A percentile compares a stretch with the other conserved stretches of the same genome.
Conservation (phyloP, 2,888 invertebrate genomes). For the Dichetophora obliterata region DNA sequence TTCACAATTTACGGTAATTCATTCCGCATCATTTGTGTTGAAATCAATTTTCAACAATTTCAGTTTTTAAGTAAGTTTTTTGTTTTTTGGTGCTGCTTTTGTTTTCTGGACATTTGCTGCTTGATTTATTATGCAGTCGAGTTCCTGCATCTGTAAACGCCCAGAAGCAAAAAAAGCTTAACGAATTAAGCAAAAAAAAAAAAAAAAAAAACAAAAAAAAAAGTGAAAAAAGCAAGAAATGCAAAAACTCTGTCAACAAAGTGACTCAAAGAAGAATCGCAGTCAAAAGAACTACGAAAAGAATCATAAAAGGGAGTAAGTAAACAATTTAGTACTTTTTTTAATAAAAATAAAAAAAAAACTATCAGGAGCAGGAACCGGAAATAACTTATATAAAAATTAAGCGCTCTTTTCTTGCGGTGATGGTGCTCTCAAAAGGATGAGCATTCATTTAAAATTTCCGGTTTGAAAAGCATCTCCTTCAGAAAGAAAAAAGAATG, state of each 20-base stretch:
- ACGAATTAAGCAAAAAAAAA: background rate
- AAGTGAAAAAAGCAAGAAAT: background rate
- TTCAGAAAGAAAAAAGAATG: too few relatives aligned
- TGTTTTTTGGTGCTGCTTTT: background rate
- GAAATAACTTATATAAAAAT: background rate
- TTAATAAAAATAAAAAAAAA: background rate
- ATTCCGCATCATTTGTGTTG: background rate
- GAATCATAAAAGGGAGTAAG: background rate
- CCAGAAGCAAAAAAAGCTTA: background rate
- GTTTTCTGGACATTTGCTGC: background rate
- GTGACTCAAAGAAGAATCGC: background rate
- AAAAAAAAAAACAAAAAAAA: background rate
- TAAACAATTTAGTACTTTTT: background rate
- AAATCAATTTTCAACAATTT: background rate
- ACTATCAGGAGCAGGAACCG: background rate
- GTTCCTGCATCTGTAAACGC: background rate
- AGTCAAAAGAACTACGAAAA: background rate
- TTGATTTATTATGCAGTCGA: slow-evolving; percentile 20
- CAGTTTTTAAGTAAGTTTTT: background rate
- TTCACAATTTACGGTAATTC: background rate
- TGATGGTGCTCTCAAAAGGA: background rate
- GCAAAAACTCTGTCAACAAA: background rate
- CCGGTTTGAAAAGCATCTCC: background rate
- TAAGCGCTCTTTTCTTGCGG: background rate
- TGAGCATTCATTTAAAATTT: slow-evolving; percentile 12